Evolutionary conservation across 2,888 invertebrate species (phyloP).

Genomic region (Quadroppia sp.): DNA sequence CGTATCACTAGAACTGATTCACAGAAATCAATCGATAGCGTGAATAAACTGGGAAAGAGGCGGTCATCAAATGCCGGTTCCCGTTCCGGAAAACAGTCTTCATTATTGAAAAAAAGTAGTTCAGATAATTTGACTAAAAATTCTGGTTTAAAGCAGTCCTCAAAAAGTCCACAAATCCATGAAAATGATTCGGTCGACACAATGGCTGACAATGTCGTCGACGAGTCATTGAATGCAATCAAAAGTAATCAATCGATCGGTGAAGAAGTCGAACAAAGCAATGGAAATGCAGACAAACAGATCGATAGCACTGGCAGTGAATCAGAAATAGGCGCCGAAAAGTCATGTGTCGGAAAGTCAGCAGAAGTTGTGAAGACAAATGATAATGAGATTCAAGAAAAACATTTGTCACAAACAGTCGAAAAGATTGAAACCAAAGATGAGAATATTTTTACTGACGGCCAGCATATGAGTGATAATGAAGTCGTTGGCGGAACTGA

Average conservation of each 20-base stretch:
- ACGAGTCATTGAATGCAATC: not conserved
- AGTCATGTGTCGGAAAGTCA: not conserved
- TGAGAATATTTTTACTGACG: not conserved
- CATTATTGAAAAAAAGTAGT: no score
- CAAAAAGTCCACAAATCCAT: no score
- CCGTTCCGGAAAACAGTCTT: no score
- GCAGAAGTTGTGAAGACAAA: conserved; percentile 13
- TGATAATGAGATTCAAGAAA: conserved; percentile 35
- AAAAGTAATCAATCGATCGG: not conserved
- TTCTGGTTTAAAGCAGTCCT: no score
- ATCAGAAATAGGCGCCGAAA: not conserved
- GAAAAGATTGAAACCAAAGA: conserved; percentile 9
- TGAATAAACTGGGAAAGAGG: not conserved
- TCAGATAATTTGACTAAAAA: no score
- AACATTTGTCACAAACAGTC: conserved; percentile 8
- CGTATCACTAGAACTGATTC: not conserved
- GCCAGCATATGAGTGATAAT: not conserved
- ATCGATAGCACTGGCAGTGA: conserved; percentile 19
- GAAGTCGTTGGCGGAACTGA: not conserved
- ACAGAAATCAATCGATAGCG: not conserved
- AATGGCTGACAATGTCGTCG: not conserved
- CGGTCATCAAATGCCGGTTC: no score
- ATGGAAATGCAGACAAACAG: conserved; percentile 18
- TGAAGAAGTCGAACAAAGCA: conserved; percentile 10
- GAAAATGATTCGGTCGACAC: not conserved